Evolutionary conservation across 2,888 invertebrate species (phyloP).

Genomic region (Blastobasis adustella): DNA sequence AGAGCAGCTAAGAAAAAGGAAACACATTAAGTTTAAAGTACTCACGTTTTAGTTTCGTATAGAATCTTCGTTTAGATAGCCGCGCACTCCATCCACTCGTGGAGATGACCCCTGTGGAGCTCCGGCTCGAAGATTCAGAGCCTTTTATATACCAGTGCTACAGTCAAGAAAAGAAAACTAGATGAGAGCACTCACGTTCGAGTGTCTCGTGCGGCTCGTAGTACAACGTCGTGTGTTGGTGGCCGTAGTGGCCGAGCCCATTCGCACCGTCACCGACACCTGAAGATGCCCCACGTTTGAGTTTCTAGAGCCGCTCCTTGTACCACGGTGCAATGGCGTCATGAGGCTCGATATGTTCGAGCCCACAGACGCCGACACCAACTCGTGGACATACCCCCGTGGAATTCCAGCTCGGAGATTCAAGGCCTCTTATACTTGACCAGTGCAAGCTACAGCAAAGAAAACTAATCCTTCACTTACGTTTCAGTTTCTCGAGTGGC

Average conservation of each 20-base stretch:
- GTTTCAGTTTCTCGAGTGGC: conserved; percentile 85
- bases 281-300: conserved; percentile 49
- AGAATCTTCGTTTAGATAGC: too few species aligned
- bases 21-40: too few species aligned
- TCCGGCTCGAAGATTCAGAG: conserved; percentile 47
- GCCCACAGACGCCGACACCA: conserved; percentile 30
- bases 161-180: neutral
- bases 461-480: conserved; percentile 68
- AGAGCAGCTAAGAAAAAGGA: too few species aligned
- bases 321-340: neutral
- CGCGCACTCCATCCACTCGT: conserved; percentile 33
- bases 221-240: conserved; percentile 73
- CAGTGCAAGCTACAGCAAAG: neutral
- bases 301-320: too few species aligned
- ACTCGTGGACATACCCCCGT: conserved; percentile 44
- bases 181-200: conserved; percentile 78
- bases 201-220: conserved; percentile 86
- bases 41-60: too few species aligned
- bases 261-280: conserved; percentile 67
- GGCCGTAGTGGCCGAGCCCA: conserved; percentile 73
- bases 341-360: neutral
- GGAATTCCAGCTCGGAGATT: conserved; percentile 36
- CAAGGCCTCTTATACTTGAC: conserved; percentile 25
- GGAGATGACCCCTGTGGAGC: conserved; percentile 39
- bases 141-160: neutral